Base-by-base conservation (phyloP, 2,888 invertebrate genomes). In the Tanytarsus gracilentus region DNA sequence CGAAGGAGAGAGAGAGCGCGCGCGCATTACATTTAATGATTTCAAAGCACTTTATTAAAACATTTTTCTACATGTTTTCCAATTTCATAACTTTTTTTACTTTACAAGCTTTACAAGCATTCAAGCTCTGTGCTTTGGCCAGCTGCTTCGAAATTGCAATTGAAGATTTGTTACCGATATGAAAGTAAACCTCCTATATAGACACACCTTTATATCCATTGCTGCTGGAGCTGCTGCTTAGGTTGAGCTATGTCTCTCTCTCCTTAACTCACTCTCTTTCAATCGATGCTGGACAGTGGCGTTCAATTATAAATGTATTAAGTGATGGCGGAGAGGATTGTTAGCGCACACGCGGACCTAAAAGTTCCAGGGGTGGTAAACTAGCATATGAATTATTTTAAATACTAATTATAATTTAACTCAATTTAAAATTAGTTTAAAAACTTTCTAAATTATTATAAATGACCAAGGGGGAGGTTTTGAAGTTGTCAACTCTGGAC, bases 141-240 rank as follows among this genome's bases (percentile, higher is more conserved):
- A 58, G 58, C 58, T 58, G 58, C 44, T 40, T 58, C 58, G 44
- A 58, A 58, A 58, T 44, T 58, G 58, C 58, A 58, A 58, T 58
- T 58, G 58, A 58, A 58, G 58, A 58, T 58, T 58, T 58, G 58
- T 58, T 58, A 58, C 58, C 58, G 58, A 58, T 58, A 58, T 40
- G 58, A 58, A 58, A 58, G 58, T 58, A 58, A 58, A 58, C 58
- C 44, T 58, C 58, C 58, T 58, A 48, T 44, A 44, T 48, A 58
- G 58, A 58, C 58, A 58, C 58, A 58, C 58, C 58, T 58, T 49
- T 58, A 18, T 58, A 58, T 30, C 58, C 48, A 44, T 44, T n/a
- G n/a, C n/a, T n/a, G n/a, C n/a, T n/a, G n/a, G n/a, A n/a, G n/a
- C n/a, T n/a, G n/a, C n/a, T n/a, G n/a, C n/a, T n/a, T n/a, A n/a